Base-by-base conservation (phyloP, 2,888 invertebrate species). In the Drosophila lacicola region DNA sequence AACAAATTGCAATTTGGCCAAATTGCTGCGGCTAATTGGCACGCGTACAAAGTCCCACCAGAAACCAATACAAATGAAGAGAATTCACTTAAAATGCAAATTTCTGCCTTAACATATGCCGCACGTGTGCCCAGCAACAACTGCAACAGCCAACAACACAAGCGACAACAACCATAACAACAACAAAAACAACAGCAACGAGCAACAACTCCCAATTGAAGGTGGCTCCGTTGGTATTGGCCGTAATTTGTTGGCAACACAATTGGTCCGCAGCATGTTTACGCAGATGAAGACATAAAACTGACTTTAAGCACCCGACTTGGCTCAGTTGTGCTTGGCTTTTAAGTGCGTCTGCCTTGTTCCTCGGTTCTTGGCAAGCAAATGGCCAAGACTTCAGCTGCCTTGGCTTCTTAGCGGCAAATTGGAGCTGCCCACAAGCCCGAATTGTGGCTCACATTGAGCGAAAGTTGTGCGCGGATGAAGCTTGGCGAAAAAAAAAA, bases 1-100 rank as follows among this genome's bases (percentile, higher is more conserved):
- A 83, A 82, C 87, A 84, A 80, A 84, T 83, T 83, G 83, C 83
- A 87, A 83, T 83, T 83, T 83, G 87, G 87, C 83, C 80, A 87
- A 83, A 83, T 83, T 87, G 87, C 82, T 63, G 78, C 75, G 71
- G 85, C 83, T 83, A 83, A 83, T 83, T 83, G 83, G 84, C 84
- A 87, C 83, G 83, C 87, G 83, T 83, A 77, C 69, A 67, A 63
- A 76, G 57, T 37, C 51, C 61, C 63, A 64, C 55, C 47, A 55
- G 44, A 66, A 74, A 42, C 70, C 69, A 69, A 75, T 70, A 65
- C 82, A 79, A 81, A 84, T 84, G 79, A 81, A 76, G 73, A 83
- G 83, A 83, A 87, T 83, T 87, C 83, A 80, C 83, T 83, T 83
- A 83, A 83, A 83, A 83, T 83, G 83, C 84, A 82, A 83, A 83